These are phyloP conservation scores for Toxonevra muliebris DNA, from an alignment of 2,888 invertebrate species.

Conservation along the genomic window DNA sequence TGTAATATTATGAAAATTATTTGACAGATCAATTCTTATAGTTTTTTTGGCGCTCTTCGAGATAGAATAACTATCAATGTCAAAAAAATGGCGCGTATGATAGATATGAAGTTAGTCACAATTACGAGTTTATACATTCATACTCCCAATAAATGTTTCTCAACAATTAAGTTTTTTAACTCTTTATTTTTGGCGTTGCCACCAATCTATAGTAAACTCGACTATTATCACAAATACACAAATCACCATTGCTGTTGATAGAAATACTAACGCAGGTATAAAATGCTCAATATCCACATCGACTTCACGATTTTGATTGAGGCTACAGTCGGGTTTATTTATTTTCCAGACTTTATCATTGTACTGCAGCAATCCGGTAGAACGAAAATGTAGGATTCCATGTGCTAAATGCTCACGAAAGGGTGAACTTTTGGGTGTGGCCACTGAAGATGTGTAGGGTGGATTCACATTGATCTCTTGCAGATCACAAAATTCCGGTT, in stretches of 20 bases:
- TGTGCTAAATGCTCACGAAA: conserved; percentile 53
- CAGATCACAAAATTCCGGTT: conserved; percentile 54
- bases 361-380: conserved; percentile 50
- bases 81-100: too few relatives aligned
- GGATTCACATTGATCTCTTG: conserved; percentile 55
- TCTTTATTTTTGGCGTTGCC: not conserved
- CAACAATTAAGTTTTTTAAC: not conserved
- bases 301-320: conserved; percentile 48
- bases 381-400: conserved; percentile 49
- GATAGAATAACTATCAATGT: too few relatives aligned
- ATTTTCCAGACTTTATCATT: conserved; percentile 53
- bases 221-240: conserved; percentile 45
- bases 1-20: too few relatives aligned
- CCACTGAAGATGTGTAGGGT: conserved; percentile 40
- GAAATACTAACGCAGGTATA: conserved; percentile 53
- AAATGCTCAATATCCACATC: conserved; percentile 59
- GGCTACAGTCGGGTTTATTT: conserved; percentile 51
- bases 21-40: too few relatives aligned
- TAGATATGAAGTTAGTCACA: too few relatives aligned
- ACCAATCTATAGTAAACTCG: conserved; percentile 38
- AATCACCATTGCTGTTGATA: conserved; percentile 49
- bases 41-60: too few relatives aligned
- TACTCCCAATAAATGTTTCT: too few relatives aligned
- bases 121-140: too few relatives aligned
- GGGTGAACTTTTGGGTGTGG: conserved; percentile 48